phyloP scores from a whole-genome alignment of 1,140 invertebrate species.

The Arion vulgaris region DNA sequence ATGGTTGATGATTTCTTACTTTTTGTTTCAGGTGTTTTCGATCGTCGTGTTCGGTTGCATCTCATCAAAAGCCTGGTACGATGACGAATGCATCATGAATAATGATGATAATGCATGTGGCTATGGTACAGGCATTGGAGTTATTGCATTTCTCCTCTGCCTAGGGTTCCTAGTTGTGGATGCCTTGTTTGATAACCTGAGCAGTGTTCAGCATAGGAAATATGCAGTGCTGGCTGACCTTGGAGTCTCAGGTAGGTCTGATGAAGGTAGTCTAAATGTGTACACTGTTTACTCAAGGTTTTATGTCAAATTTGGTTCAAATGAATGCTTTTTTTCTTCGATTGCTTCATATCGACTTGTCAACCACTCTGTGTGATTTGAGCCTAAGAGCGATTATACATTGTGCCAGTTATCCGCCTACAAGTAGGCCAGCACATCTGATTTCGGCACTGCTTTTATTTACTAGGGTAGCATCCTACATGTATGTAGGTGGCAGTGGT shows the following conservation, averaged over 20 bases:
- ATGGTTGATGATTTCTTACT: too few species aligned
- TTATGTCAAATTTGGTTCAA: too few species aligned
- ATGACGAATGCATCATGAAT: conserved; percentile 88
- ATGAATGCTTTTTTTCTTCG: too few species aligned
- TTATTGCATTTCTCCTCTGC: conserved; percentile 92
- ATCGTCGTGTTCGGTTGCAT: conserved; percentile 99
- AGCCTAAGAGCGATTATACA: too few species aligned
- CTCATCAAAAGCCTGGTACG: conserved; percentile 89
- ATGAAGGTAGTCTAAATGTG: neutral
- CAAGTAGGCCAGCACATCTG: too few species aligned
- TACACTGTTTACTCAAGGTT: neutral
- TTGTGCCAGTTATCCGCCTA: too few species aligned
- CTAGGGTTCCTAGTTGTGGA: conserved; percentile 92
- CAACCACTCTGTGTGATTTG: too few species aligned
- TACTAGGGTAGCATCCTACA: too few species aligned
- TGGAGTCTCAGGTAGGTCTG: conserved; percentile 85
- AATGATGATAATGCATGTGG: conserved; percentile 93
- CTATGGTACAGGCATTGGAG: conserved; percentile 92
- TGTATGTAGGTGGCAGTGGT: too few species aligned
- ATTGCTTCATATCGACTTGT: too few species aligned
- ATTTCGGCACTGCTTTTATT: too few species aligned
- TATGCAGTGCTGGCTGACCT: conserved; percentile 93
- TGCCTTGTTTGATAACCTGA: conserved; percentile 96
- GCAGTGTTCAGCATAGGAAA: conserved; percentile 96
- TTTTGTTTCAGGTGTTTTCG: conserved; percentile 92